Conservation (phyloP, 2,888 invertebrate species). For the Ganaspis brasiliensis region DNA sequence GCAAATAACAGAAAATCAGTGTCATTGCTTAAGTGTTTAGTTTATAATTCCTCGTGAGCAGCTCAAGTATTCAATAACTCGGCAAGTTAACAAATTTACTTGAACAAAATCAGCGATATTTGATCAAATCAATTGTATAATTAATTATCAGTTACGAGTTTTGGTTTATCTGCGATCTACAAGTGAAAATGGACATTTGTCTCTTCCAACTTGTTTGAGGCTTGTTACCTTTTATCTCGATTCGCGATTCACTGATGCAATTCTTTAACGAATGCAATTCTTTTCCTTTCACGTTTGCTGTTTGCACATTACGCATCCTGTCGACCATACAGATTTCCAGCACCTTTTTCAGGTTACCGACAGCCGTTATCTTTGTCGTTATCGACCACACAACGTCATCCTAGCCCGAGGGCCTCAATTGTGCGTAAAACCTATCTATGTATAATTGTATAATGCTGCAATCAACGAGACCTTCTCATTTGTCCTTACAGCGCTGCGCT, state of each 20-base stretch:
- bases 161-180: conserved; percentile 11
- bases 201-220: conserved; percentile 32
- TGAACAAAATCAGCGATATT: background rate
- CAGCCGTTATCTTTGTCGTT: conserved; percentile 30
- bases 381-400: conserved; percentile 21
- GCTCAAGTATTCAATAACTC: conserved; percentile 13
- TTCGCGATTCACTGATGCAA: conserved; percentile 29
- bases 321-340: conserved; percentile 10
- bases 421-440: background rate
- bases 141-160: conserved; percentile 9
- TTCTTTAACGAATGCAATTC: conserved; percentile 21
- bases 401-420: conserved; percentile 8
- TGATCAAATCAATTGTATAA: background rate
- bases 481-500: conserved; percentile 15
- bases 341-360: conserved; percentile 23
- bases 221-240: conserved; percentile 33
- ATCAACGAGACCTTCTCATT: conserved; percentile 29
- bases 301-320: conserved; percentile 27
- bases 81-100: background rate
- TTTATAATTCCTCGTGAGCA: conserved; percentile 16
- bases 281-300: conserved; percentile 32
- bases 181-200: conserved; percentile 24
- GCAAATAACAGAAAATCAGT: conserved; percentile 35
- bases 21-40: conserved; percentile 22
- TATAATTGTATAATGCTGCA: background rate